Conservation (phyloP, 2,888 invertebrate genomes). For the Pteria penguin region DNA sequence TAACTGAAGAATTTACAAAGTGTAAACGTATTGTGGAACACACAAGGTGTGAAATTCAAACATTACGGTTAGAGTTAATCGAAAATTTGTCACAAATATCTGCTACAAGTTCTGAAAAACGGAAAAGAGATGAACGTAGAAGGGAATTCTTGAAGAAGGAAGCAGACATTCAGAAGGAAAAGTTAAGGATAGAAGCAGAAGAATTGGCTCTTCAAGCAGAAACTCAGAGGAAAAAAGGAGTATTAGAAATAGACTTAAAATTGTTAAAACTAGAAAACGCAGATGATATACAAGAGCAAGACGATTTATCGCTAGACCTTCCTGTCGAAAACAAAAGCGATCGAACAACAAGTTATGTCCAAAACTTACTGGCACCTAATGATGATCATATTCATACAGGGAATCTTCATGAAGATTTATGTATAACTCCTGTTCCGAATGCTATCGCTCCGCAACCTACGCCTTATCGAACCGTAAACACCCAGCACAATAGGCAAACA, state of each 20-base stretch:
- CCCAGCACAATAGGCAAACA: too few species aligned
- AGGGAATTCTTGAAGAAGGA: background rate
- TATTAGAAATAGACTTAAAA: too few species aligned
- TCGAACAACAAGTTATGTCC: background rate
- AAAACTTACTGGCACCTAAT: background rate
- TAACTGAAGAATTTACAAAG: background rate
- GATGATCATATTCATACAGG: background rate
- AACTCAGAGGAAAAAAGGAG: too few species aligned
- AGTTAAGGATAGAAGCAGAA: too few species aligned
- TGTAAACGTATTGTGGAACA: background rate
- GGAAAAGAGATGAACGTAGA: background rate
- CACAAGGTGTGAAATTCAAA: background rate
- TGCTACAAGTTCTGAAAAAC: background rate
- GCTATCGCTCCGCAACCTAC: background rate
- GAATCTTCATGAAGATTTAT: background rate
- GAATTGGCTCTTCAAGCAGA: too few species aligned
- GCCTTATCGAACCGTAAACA: too few species aligned
- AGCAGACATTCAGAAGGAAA: too few species aligned
- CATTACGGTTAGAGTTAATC: too few species aligned
- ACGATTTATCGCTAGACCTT: too few species aligned
- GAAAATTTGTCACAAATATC: too few species aligned
- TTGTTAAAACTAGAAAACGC: background rate
- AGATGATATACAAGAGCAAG: too few species aligned
- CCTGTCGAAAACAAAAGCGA: background rate
- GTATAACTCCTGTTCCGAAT: background rate